phyloP scores from a whole-genome alignment of 1,140 invertebrate genomes.

The Drosophila pallidifrons region DNA sequence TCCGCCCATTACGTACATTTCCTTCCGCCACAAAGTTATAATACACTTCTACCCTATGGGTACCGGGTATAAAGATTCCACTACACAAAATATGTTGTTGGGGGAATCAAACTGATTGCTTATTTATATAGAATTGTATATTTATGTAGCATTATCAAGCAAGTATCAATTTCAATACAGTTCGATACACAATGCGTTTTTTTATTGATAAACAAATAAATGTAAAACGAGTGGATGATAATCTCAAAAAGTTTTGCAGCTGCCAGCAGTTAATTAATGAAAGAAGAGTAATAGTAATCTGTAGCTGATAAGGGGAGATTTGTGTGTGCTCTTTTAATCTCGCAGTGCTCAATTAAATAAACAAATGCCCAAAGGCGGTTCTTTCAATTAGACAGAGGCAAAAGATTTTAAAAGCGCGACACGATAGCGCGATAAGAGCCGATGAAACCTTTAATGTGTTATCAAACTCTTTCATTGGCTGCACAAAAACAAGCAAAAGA shows the following conservation, averaged over 20 bases:
- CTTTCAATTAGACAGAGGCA: constrained; percentile 16
- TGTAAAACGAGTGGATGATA: neutral
- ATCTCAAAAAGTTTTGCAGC: neutral
- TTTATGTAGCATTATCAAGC: neutral
- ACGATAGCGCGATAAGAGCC: constrained; percentile 15
- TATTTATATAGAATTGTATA: neutral
- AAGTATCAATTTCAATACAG: neutral
- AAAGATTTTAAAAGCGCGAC: constrained; percentile 6
- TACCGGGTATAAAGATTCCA: too few relatives aligned
- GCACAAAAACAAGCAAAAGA: neutral
- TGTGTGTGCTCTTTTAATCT: neutral
- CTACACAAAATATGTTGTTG: neutral
- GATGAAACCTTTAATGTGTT: constrained; percentile 20
- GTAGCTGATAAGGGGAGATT: neutral
- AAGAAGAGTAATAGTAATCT: constrained; percentile 3
- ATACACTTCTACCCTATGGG: too few relatives aligned
- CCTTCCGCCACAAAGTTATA: too few relatives aligned
- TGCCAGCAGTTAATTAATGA: constrained; percentile 11
- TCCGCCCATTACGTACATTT: too few relatives aligned
- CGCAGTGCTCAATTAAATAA: constrained; percentile 1
- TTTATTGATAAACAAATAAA: constrained; percentile 4
- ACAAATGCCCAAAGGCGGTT: constrained; percentile 4
- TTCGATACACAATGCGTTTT: neutral
- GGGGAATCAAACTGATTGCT: neutral
- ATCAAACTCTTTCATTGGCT: constrained; percentile 22